Percentiles rank a stretch among this genome's conserved stretches.
These are phyloP conservation scores for Oenanthe oenanthe DNA, from an alignment of 2,113 vertebrate species.

Conservation along the genomic window DNA sequence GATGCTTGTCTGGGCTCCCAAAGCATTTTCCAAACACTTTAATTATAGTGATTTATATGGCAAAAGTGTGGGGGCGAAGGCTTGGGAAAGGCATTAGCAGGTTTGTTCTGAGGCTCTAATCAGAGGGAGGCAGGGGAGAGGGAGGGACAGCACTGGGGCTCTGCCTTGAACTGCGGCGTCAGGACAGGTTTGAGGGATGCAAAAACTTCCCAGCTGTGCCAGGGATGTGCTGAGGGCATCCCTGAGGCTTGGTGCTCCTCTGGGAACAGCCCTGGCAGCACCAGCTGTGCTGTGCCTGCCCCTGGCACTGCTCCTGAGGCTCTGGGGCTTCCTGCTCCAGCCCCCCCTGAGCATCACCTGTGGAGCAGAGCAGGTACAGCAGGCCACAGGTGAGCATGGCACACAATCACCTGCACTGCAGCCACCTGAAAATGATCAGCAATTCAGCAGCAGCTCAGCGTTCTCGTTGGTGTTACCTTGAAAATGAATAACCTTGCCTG, in stretches of 20 bases:
- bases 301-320: accelerated
- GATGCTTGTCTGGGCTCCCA: constrained; percentile 62
- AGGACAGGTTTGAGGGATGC: constrained; percentile 17
- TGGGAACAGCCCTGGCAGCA: not conserved
- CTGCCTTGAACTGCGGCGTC: not conserved
- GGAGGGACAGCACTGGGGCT: not conserved
- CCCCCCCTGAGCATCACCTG: not conserved
- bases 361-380: accelerated
- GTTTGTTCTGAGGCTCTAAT: constrained; percentile 60
- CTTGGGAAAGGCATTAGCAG: constrained; percentile 56
- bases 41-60: constrained; percentile 69
- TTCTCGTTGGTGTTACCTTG: not conserved
- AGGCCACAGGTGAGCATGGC: not conserved
- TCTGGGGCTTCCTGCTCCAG: not conserved
- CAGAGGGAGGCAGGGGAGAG: not conserved
- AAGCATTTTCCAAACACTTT: constrained; percentile 64
- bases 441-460: not conserved
- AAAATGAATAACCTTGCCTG: not conserved
- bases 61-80: constrained; percentile 63
- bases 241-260: not conserved
- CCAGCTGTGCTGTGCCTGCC: accelerated
- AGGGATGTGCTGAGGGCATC: not conserved
- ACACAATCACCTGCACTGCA: not conserved
- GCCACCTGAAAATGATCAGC: not conserved
- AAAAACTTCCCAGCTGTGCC: not conserved